These are phyloP conservation scores for Parazoanthus darwini DNA, from an alignment of 92 coral and sea anemone genomes.

Conservation along the genomic window DNA sequence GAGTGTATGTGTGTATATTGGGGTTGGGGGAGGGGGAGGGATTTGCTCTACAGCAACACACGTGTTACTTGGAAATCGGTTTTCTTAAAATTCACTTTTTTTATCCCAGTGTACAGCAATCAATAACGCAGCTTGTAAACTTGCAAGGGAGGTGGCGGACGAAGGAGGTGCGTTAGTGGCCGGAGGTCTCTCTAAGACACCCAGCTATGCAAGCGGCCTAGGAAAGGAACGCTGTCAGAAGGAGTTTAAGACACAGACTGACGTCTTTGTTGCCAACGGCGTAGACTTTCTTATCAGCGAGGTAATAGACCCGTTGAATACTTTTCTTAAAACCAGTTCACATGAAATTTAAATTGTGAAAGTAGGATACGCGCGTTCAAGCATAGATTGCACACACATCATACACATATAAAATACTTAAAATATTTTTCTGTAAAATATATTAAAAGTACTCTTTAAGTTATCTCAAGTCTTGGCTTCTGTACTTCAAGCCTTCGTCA, in stretches of 20 bases:
- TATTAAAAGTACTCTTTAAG: too few relatives aligned
- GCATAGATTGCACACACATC: too few relatives aligned
- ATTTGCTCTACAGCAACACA: not conserved
- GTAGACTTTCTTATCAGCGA: constrained; percentile 20
- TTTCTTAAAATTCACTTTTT: too few relatives aligned
- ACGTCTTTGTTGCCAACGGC: not conserved
- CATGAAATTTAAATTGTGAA: too few relatives aligned
- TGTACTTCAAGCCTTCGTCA: too few relatives aligned
- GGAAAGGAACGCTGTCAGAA: constrained; percentile 20
- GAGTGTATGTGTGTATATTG: too few relatives aligned
- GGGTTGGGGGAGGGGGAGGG: too few relatives aligned
- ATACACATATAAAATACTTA: too few relatives aligned
- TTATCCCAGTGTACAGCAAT: not conserved
- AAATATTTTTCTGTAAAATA: too few relatives aligned
- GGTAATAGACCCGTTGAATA: not conserved
- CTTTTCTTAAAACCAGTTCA: not conserved
- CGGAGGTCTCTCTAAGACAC: not conserved
- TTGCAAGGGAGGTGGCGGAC: constrained; percentile 24
- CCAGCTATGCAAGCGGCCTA: not conserved
- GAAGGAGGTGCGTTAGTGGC: constrained; percentile 19
- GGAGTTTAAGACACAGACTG: constrained; percentile 1
- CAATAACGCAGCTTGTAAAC: constrained; percentile 20
- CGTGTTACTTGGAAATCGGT: not conserved
- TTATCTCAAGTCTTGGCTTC: too few relatives aligned
- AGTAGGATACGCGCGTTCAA: too few relatives aligned